Conservation (phyloP, 2,888 invertebrate genomes). For the Plagodis pulveraria region DNA sequence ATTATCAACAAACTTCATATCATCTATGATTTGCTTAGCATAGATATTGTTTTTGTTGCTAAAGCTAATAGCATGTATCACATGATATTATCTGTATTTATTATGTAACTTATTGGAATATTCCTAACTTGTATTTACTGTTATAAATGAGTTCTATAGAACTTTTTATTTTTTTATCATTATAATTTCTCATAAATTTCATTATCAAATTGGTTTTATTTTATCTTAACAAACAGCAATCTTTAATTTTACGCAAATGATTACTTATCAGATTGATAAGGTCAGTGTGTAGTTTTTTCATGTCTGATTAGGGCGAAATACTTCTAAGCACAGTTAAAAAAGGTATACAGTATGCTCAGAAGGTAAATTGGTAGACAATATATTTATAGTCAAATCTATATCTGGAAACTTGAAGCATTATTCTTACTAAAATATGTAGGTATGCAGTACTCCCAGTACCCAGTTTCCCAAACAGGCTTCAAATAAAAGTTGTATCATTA, state of each 20-base stretch:
- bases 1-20: slow-evolving; percentile 19
- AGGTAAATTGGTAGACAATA: too few species aligned
- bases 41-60: slow-evolving; percentile 22
- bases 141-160: slow-evolving; percentile 18
- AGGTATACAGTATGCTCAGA: too few species aligned
- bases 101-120: slow-evolving; percentile 20
- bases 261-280: slow-evolving; percentile 9
- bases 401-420: too few species aligned
- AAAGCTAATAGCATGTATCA: slow-evolving; percentile 14
- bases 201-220: slow-evolving; percentile 25
- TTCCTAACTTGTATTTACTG: slow-evolving; percentile 24
- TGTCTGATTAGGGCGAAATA: too few species aligned
- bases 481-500: too few species aligned
- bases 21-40: slow-evolving; percentile 30
- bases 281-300: slow-evolving; percentile 4
- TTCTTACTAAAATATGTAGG: too few species aligned
- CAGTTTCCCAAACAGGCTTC: too few species aligned
- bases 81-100: slow-evolving; percentile 26
- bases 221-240: slow-evolving; percentile 10
- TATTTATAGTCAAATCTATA: too few species aligned
- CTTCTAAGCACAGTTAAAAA: too few species aligned
- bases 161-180: slow-evolving; percentile 28
- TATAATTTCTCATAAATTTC: slow-evolving; percentile 30
- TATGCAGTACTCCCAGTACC: too few species aligned
- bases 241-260: slow-evolving; percentile 18